A percentile compares a stretch with the other conserved stretches of the same genome.
Evolutionary conservation across 2,113 vertebrate genomes (phyloP).

Genomic region (Corythaeola cristata): DNA sequence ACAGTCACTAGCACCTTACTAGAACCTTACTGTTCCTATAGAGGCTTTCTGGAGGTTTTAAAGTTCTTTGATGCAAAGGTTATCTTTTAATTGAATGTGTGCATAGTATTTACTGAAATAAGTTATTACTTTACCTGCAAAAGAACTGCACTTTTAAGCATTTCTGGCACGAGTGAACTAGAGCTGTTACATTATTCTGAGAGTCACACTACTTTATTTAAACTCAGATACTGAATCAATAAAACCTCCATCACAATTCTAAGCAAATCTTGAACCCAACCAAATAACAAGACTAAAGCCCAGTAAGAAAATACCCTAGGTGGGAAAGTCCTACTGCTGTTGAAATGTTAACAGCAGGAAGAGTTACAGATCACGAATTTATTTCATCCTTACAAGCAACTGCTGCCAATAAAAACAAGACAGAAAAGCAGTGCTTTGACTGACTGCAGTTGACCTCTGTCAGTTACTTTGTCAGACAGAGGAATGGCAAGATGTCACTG

Average conservation of each 20-base stretch:
- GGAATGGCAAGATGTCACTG: neutral
- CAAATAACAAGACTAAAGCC: neutral
- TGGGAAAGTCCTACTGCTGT: neutral
- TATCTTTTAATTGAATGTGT: neutral
- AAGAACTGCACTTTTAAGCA: neutral
- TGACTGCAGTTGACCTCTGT: neutral
- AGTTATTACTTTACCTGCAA: neutral
- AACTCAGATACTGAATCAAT: neutral
- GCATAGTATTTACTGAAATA: neutral
- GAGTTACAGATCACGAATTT: conserved; percentile 5
- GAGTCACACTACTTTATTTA: neutral
- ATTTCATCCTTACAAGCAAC: neutral
- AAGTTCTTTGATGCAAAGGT: neutral
- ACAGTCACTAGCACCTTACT: neutral
- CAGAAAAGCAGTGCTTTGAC: neutral
- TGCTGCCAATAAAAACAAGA: neutral
- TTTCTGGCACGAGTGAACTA: neutral
- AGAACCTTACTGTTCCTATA: neutral
- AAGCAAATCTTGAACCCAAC: neutral
- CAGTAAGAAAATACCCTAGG: neutral
- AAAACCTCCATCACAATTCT: neutral
- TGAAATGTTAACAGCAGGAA: conserved; percentile 18
- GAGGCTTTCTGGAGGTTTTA: neutral
- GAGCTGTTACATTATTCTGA: neutral
- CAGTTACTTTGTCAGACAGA: neutral